phyloP scores from a whole-genome alignment of 2,797 vertebrate genomes.

The Silurus aristotelis region DNA sequence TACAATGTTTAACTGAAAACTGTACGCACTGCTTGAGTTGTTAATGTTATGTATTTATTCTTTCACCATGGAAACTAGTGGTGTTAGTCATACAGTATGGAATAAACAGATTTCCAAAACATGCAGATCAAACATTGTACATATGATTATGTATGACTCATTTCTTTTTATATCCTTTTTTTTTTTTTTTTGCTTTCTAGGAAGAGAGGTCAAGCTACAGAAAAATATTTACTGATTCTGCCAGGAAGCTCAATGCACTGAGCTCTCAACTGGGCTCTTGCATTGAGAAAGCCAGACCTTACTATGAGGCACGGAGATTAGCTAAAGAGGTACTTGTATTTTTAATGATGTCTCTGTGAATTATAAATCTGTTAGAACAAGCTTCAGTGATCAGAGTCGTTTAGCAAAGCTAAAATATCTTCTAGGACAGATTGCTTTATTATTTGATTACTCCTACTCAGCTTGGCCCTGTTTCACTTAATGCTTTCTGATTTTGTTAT shows the following conservation, averaged over 20 bases:
- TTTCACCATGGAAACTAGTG: neutral
- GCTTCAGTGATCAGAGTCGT: neutral
- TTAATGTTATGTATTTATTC: neutral
- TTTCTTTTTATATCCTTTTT: neutral
- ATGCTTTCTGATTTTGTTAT: slow-evolving; percentile 29
- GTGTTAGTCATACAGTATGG: neutral
- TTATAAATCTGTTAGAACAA: neutral
- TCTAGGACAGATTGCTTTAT: neutral
- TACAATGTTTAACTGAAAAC: neutral
- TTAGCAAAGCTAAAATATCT: neutral
- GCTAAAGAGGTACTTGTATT: slow-evolving; percentile 83
- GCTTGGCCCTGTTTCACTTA: neutral
- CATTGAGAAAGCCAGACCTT: slow-evolving; percentile 88
- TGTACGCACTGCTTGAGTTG: neutral
- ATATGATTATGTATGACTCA: neutral
- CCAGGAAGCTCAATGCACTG: slow-evolving; percentile 82
- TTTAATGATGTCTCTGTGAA: neutral
- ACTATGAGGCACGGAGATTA: slow-evolving; percentile 86
- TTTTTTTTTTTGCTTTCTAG: slow-evolving; percentile 62
- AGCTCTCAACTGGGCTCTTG: slow-evolving; percentile 84
- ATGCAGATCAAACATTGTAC: neutral
- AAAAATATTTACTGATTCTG: slow-evolving; percentile 86
- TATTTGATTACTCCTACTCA: slow-evolving; percentile 10
- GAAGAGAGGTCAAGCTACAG: slow-evolving; percentile 86
- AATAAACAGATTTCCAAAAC: neutral